Conservation (phyloP, 2,888 invertebrate genomes). For the Liodrosophila aerea region DNA sequence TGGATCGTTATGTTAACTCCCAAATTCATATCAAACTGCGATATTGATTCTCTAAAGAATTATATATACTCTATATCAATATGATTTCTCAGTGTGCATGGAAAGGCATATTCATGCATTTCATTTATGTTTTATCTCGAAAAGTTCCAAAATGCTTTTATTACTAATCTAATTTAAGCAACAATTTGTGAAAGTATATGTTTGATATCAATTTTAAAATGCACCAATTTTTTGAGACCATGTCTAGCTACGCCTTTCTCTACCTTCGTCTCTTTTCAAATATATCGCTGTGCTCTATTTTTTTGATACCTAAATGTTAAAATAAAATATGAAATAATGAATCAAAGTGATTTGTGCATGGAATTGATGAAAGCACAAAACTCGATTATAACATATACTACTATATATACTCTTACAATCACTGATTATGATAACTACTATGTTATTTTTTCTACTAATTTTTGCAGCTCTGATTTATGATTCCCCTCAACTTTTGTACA, state of each 20-base stretch:
- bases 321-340: constrained; percentile 20
- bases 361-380: constrained; percentile 56
- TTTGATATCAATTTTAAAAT: constrained; percentile 41
- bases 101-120: constrained; percentile 9
- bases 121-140: constrained; percentile 6
- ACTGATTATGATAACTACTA: constrained; percentile 35
- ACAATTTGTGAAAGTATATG: constrained; percentile 25
- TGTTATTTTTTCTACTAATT: constrained; percentile 45
- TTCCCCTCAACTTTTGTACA: constrained; percentile 36
- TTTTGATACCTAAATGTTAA: constrained; percentile 56
- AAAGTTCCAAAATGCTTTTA: constrained; percentile 19
- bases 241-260: constrained; percentile 52
- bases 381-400: constrained; percentile 37
- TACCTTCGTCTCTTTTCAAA: constrained; percentile 39
- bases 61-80: not conserved
- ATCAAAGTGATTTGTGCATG: constrained; percentile 56
- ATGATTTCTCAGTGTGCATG: constrained; percentile 1
- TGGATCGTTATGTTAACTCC: constrained; percentile 11
- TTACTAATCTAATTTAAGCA: constrained; percentile 6
- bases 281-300: constrained; percentile 35
- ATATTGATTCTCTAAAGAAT: constrained; percentile 6
- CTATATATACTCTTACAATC: too few species aligned
- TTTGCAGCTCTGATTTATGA: constrained; percentile 61
- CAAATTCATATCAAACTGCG: not conserved
- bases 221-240: constrained; percentile 51